Evolutionary conservation across 2,888 invertebrate species (phyloP).

Genomic region (Bibio marci): DNA sequence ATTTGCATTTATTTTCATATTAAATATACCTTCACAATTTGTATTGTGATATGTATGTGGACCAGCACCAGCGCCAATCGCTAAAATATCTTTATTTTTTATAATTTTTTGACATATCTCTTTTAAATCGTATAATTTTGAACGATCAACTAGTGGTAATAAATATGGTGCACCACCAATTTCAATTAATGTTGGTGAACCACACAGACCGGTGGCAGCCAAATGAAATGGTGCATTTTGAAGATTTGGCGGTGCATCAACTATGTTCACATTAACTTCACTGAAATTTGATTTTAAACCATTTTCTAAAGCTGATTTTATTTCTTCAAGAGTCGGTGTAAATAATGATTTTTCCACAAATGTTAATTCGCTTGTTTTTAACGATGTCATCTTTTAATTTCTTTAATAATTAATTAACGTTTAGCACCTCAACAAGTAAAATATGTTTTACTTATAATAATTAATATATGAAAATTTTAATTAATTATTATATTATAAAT

Average conservation of each 20-base stretch:
- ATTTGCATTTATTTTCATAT: constrained; percentile 39
- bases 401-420: too few species aligned
- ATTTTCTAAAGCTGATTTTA: constrained; percentile 51
- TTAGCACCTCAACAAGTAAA: too few species aligned
- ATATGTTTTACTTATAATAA: too few species aligned
- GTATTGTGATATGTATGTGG: constrained; percentile 63
- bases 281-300: constrained; percentile 55
- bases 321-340: too few species aligned
- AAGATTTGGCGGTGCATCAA: constrained; percentile 78
- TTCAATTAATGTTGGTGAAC: constrained; percentile 54
- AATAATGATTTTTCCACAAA: too few species aligned
- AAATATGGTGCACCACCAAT: constrained; percentile 73
- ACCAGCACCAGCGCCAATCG: constrained; percentile 87
- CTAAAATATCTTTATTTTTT: constrained; percentile 31
- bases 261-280: constrained; percentile 53
- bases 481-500: too few species aligned
- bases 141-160: constrained; percentile 51
- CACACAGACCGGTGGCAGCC: constrained; percentile 61
- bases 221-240: constrained; percentile 60
- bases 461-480: too few species aligned
- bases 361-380: too few species aligned
- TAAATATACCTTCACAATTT: constrained; percentile 79
- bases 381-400: too few species aligned
- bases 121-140: constrained; percentile 60
- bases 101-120: constrained; percentile 35